phyloP scores from a whole-genome alignment of 2,113 vertebrate species.

The Murina feae region DNA sequence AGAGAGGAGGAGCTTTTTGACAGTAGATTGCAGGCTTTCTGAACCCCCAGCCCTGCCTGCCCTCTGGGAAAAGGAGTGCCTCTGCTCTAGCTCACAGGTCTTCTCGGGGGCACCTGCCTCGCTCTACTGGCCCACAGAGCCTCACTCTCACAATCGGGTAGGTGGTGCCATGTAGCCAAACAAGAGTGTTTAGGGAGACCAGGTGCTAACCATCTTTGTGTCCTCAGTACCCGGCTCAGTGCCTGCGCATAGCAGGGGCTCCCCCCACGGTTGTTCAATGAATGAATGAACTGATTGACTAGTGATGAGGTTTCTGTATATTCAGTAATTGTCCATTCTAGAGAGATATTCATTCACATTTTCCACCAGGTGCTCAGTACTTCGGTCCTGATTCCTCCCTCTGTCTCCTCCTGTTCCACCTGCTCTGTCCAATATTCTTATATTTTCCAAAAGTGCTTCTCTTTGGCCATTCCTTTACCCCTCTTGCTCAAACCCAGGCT shows the following conservation, averaged over 20 bases:
- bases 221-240: neutral
- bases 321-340: neutral
- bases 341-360: neutral
- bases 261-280: neutral
- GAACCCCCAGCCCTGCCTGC: neutral
- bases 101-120: neutral
- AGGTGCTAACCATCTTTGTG: neutral
- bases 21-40: too few relatives aligned
- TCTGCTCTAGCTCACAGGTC: neutral
- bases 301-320: neutral
- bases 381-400: neutral
- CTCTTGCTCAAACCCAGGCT: neutral
- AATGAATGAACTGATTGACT: neutral
- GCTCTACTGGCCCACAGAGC: neutral
- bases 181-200: too few relatives aligned
- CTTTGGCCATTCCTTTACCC: neutral
- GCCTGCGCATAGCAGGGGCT: neutral
- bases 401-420: neutral
- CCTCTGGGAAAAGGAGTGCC: neutral
- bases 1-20: neutral
- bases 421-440: neutral
- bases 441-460: neutral
- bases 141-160: neutral
- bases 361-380: neutral
- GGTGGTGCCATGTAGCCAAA: neutral